Conservation (phyloP, 2,888 invertebrate species). For the Autographa gamma region DNA sequence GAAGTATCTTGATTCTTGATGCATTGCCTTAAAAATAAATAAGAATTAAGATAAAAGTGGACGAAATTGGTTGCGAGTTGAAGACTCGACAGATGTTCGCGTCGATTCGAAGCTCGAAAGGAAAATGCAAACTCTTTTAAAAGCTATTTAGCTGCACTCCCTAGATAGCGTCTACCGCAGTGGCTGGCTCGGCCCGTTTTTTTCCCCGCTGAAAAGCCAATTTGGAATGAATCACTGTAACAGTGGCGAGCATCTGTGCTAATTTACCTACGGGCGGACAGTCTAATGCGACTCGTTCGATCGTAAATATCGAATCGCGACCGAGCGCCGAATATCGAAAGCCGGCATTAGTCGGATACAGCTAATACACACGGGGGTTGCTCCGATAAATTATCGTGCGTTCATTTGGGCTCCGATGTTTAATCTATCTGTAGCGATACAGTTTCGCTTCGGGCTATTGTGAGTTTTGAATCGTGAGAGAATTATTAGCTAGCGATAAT, state of each 20-base stretch:
- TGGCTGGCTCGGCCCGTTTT: constrained; percentile 72
- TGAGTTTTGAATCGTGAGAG: constrained; percentile 70
- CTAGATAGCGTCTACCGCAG: constrained; percentile 82
- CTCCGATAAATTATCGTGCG: constrained; percentile 87
- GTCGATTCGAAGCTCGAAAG: constrained; percentile 64
- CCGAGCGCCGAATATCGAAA: constrained; percentile 88
- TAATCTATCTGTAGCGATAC: constrained; percentile 85
- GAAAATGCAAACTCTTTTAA: constrained; percentile 80
- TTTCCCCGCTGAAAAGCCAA: constrained; percentile 88
- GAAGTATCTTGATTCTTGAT: neutral
- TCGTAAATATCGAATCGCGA: constrained; percentile 88
- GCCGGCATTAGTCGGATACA: constrained; percentile 89
- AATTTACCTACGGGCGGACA: constrained; percentile 89
- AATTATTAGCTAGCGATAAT: constrained; percentile 57
- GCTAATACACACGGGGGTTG: constrained; percentile 88
- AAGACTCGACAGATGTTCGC: constrained; percentile 55
- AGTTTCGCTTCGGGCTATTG: constrained; percentile 76
- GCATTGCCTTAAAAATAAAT: neutral
- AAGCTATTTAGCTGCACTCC: constrained; percentile 82
- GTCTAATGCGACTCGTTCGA: constrained; percentile 87
- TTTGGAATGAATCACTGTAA: constrained; percentile 89
- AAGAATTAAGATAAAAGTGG: neutral
- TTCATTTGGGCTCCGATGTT: constrained; percentile 88
- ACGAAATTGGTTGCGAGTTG: constrained; percentile 31
- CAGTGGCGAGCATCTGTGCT: constrained; percentile 88